phyloP scores from a whole-genome alignment of 2,888 invertebrate genomes.

The Ormyrus labotus region DNA sequence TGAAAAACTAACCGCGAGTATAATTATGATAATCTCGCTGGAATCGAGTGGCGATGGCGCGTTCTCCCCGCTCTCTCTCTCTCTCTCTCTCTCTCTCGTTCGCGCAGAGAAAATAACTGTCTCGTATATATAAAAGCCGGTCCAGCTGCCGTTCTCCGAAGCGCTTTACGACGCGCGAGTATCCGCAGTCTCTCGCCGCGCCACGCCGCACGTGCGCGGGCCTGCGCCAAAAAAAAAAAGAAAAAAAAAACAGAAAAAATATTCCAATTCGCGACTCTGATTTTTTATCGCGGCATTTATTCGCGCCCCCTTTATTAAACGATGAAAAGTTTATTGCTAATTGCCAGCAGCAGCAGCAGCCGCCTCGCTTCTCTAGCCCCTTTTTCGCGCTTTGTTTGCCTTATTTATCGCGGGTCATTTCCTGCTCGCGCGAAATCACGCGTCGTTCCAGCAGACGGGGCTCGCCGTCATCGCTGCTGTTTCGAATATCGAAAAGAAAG shows the following conservation, averaged over 20 bases:
- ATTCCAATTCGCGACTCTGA: conserved; percentile 58
- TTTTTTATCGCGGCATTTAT: conserved; percentile 72
- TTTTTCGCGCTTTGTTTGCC: conserved; percentile 15
- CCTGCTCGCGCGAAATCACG: conserved; percentile 18
- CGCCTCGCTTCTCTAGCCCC: neutral
- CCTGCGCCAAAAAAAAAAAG: too few species aligned
- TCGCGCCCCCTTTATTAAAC: conserved; percentile 71
- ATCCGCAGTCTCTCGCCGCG: conserved; percentile 1
- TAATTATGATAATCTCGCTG: conserved; percentile 57
- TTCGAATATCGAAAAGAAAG: neutral
- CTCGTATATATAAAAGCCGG: conserved; percentile 43
- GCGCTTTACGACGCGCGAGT: conserved; percentile 27
- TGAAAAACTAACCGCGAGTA: conserved; percentile 56
- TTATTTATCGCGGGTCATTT: conserved; percentile 50
- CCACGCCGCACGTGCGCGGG: neutral
- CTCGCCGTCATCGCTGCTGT: neutral
- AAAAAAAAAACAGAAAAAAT: conserved; percentile 12
- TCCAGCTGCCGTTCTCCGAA: conserved; percentile 46
- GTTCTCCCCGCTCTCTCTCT: too few species aligned
- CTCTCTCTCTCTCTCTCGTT: too few species aligned
- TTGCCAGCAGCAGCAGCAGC: conserved; percentile 63
- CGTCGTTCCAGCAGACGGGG: neutral
- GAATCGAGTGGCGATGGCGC: conserved; percentile 42
- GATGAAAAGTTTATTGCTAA: conserved; percentile 73
- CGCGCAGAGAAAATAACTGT: conserved; percentile 44